phyloP scores from a whole-genome alignment of 2,888 invertebrate genomes.

The Drosophila barbarae region DNA sequence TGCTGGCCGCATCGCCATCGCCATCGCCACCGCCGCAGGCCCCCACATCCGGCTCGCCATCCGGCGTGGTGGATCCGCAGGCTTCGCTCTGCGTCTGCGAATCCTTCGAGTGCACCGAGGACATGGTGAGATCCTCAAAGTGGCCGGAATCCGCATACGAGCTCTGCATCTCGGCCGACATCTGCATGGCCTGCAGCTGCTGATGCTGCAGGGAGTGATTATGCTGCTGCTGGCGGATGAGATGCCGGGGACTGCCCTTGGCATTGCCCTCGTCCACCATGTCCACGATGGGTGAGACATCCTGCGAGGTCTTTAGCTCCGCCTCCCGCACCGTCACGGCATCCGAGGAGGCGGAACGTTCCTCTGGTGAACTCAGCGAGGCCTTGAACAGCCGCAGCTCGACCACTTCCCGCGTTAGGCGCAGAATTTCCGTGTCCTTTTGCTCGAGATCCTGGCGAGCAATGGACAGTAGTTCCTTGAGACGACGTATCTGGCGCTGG shows the following conservation, averaged over 20 bases:
- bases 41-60: slow-evolving; percentile 29
- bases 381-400: slow-evolving; percentile 90
- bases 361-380: slow-evolving; percentile 88
- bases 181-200: slow-evolving; percentile 57
- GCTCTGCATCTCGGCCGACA: slow-evolving; percentile 84
- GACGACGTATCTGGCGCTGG: slow-evolving; percentile 88
- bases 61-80: slow-evolving; percentile 61
- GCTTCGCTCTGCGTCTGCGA: slow-evolving; percentile 81
- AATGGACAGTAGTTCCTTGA: slow-evolving; percentile 86
- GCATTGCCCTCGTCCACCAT: slow-evolving; percentile 80
- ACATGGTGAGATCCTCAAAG: slow-evolving; percentile 89
- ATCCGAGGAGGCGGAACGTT: slow-evolving; percentile 88
- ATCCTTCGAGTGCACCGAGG: slow-evolving; percentile 88
- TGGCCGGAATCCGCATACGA: slow-evolving; percentile 93
- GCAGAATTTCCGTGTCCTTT: slow-evolving; percentile 88
- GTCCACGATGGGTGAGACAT: slow-evolving; percentile 81
- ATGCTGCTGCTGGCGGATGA: slow-evolving; percentile 57
- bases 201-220: slow-evolving; percentile 44
- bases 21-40: slow-evolving; percentile 38
- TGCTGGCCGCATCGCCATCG: slow-evolving; percentile 38
- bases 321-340: slow-evolving; percentile 88
- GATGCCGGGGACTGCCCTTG: slow-evolving; percentile 79
- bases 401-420: slow-evolving; percentile 88
- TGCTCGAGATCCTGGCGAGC: slow-evolving; percentile 88
- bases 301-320: slow-evolving; percentile 82